Evolutionary conservation across 2,888 invertebrate genomes (phyloP).

Genomic region (Pachydiplax longipennis): DNA sequence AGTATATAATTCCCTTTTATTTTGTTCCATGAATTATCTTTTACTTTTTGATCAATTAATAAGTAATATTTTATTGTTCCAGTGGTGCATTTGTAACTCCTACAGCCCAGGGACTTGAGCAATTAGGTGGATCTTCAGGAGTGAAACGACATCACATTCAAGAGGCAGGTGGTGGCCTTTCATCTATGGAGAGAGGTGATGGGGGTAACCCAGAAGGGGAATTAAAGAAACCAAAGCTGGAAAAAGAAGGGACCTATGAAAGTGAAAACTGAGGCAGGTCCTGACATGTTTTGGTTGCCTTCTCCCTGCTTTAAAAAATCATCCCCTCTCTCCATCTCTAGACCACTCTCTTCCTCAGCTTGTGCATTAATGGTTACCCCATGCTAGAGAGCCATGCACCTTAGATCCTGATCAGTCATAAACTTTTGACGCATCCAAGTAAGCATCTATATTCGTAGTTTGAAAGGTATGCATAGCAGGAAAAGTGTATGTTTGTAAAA

Average conservation of each 20-base stretch:
- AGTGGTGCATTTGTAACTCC: constrained; percentile 51
- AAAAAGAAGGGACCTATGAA: constrained; percentile 29
- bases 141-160: constrained; percentile 29
- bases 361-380: constrained; percentile 38
- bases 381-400: constrained; percentile 39
- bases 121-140: constrained; percentile 34
- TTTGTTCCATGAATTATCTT: too few relatives aligned
- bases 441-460: constrained; percentile 23
- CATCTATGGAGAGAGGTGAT: constrained; percentile 27
- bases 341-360: constrained; percentile 32
- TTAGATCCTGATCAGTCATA: constrained; percentile 28
- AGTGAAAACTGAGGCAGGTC: constrained; percentile 43
- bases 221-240: constrained; percentile 38
- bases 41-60: not conserved
- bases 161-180: constrained; percentile 29
- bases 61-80: constrained; percentile 6
- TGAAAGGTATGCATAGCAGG: constrained; percentile 28
- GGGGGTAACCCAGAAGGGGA: constrained; percentile 35
- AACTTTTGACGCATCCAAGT: constrained; percentile 36
- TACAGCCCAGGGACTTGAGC: constrained; percentile 45
- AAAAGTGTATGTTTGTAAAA: constrained; percentile 44
- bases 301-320: constrained; percentile 34
- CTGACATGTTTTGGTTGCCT: constrained; percentile 32
- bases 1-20: too few relatives aligned
- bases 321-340: constrained; percentile 11